Conservation (phyloP, 2,797 vertebrate species). For the Gambusia yucatana region DNA sequence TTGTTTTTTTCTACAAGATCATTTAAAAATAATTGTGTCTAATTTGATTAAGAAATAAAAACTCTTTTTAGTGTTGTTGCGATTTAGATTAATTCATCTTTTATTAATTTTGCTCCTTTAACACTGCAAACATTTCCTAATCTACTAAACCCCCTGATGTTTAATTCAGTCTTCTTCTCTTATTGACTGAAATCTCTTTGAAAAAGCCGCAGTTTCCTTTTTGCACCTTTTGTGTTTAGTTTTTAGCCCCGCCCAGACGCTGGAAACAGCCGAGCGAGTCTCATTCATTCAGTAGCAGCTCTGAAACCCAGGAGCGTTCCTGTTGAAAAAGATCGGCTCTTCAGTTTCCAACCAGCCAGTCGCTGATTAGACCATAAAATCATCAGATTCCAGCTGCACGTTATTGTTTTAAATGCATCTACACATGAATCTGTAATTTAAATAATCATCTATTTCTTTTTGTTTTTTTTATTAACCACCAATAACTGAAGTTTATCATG, state of each 20-base stretch:
- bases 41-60: neutral
- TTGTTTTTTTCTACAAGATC: neutral
- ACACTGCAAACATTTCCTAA: neutral
- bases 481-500: too few relatives aligned
- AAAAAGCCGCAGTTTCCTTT: neutral
- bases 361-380: neutral
- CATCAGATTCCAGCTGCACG: neutral
- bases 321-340: neutral
- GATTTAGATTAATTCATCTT: neutral
- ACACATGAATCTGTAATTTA: too few relatives aligned
- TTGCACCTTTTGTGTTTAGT: neutral
- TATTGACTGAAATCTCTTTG: neutral
- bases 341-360: neutral
- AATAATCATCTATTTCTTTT: too few relatives aligned
- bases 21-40: neutral
- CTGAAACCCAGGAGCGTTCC: neutral
- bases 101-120: neutral
- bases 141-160: neutral
- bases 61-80: neutral
- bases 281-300: neutral
- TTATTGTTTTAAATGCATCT: neutral
- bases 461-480: too few relatives aligned
- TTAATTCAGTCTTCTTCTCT: neutral
- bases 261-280: neutral
- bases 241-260: neutral